Evolutionary conservation across 1,140 invertebrate species (phyloP).

Genomic region (fruit fly (Drosophila melanogaster)): Release_6_plus_ISO1_MT NT_033779.5:22350001-22350500

Average conservation of each 20-base stretch:
- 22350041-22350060: too few species aligned
- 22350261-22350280: neutral
- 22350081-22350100: neutral
- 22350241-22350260: neutral
- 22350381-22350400: neutral
- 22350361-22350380: too few species aligned
- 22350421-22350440: too few species aligned
- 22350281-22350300: slow-evolving; percentile 6
- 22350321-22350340: too few species aligned
- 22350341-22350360: neutral
- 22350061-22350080: too few species aligned
- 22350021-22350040: too few species aligned
- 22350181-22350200: neutral
- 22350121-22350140: neutral
- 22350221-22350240: neutral
- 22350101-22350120: neutral
- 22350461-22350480: too few species aligned
- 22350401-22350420: neutral
- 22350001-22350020: too few species aligned
- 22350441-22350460: too few species aligned
- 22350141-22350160: neutral
- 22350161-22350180: neutral
- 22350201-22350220: neutral
- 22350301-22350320: slow-evolving; percentile 20
- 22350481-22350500: too few species aligned